A percentile compares a stretch with the other conserved stretches of the same genome.
phyloP scores from a whole-genome alignment of 1,140 invertebrate genomes.

The Papilio machaon region DNA sequence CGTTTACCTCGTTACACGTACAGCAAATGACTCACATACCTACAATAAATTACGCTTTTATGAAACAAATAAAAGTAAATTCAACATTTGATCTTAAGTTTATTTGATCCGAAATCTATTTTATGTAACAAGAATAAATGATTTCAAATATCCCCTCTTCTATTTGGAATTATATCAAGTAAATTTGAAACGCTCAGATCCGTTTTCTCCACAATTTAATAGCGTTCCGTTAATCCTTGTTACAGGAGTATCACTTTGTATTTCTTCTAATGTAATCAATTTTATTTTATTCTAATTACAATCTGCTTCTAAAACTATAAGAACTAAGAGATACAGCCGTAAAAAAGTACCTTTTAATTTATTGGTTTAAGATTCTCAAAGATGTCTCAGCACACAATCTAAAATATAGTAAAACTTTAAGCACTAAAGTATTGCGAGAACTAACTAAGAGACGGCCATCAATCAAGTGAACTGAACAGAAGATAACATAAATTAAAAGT shows the following conservation, averaged over 20 bases:
- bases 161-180: not conserved
- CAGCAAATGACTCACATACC: too few species aligned
- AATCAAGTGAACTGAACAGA: not conserved
- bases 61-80: too few species aligned
- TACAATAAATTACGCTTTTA: too few species aligned
- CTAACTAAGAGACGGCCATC: not conserved
- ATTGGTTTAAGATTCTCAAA: too few species aligned
- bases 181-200: not conserved
- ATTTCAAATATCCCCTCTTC: not conserved
- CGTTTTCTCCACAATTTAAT: not conserved
- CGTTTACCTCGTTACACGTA: too few species aligned
- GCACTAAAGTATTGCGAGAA: not conserved
- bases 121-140: not conserved
- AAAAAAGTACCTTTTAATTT: too few species aligned
- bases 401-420: not conserved
- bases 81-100: too few species aligned
- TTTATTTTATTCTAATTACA: not conserved
- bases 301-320: not conserved
- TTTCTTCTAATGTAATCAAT: not conserved
- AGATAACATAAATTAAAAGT: slow-evolving; percentile 9
- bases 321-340: too few species aligned
- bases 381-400: not conserved
- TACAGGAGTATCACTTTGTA: not conserved
- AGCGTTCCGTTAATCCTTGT: not conserved
- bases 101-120: too few species aligned